Evolutionary conservation across 2,797 vertebrate species (phyloP), one percentile per base, ranked within the genome.

Genomic region (Propithecus perrieri): DNA sequence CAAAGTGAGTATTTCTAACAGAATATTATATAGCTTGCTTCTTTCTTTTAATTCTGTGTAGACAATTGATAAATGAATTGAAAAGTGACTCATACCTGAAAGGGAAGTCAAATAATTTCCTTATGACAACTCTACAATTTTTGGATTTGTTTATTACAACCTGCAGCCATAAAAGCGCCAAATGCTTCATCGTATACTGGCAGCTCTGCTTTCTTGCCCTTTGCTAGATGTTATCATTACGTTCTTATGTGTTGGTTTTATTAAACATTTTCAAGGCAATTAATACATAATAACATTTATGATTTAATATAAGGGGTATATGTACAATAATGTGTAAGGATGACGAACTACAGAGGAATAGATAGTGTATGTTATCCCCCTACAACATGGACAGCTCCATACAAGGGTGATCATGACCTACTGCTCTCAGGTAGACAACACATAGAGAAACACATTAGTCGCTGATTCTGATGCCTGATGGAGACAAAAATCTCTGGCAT

Each of bases 161-260:
- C 8, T 33, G 20, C 2, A 20, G 46, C 26, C 2, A 0, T 35
- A 6, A 24, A 43, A 48, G 17, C 20, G 24, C 24, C 0, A 1
- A 38, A 11, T 0, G 1, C 9, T 41, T 57, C 22, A 2, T 84
- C 38, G 33, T 0, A 0, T 18, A 2, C 7, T 2, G 4, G 28
- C 59, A 13, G 10, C 3, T 35, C 4, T 14, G 7, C 17, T 24
- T n/a, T 11, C 4, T 0, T 55, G 5, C 48, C 4, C 35, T 72
- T 89, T 50, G 24, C 10, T 46, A 30, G 78, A 2, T 2, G 6
- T 6, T 4, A 4, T 18, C 9, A 18, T 0, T 48, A 41, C 41
- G 33, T 72, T 15, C 48, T 30, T 2, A 0, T 0, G 10, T 4
- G 3, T 35, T 4, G 13, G 28, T 13, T 50, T 80, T 65, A 84